Conservation (phyloP, 1,140 invertebrate species). For the Drosophila lacertosa region DNA sequence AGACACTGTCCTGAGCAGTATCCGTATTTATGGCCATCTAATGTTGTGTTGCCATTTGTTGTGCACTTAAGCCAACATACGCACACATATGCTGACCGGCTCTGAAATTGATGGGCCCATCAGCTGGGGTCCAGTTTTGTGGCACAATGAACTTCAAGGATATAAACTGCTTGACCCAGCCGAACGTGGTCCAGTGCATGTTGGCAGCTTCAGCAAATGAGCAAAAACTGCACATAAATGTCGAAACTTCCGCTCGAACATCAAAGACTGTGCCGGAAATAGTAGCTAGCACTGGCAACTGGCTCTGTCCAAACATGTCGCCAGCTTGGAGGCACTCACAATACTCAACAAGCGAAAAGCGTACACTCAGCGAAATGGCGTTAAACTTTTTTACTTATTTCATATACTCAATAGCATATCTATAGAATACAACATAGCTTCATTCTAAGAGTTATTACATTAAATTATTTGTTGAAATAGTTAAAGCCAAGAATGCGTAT, state of each 20-base stretch:
- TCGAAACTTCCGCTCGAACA: conserved; percentile 38
- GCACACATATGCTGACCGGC: conserved; percentile 14
- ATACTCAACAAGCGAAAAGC: conserved; percentile 44
- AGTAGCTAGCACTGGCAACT: conserved; percentile 45
- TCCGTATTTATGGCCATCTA: conserved; percentile 60
- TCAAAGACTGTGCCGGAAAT: conserved; percentile 49
- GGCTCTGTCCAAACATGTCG: conserved; percentile 46
- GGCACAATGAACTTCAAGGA: conserved; percentile 45
- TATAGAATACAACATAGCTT: no score
- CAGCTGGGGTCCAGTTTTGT: conserved; percentile 24
- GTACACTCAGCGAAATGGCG: background rate
- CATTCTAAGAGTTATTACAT: no score
- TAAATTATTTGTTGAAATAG: no score
- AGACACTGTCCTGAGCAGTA: conserved; percentile 30
- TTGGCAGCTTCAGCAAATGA: conserved; percentile 57
- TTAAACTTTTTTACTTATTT: background rate
- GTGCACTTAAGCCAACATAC: conserved; percentile 40
- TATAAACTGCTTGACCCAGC: conserved; percentile 40
- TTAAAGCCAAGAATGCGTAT: no score
- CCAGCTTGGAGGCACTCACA: conserved; percentile 56
- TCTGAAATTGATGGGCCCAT: conserved; percentile 26
- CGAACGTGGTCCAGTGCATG: conserved; percentile 23
- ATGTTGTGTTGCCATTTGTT: conserved; percentile 62
- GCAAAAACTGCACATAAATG: conserved; percentile 61
- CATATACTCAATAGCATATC: no score